Base-by-base conservation (phyloP, 2,797 vertebrate species). In the Forpus xanthops region DNA sequence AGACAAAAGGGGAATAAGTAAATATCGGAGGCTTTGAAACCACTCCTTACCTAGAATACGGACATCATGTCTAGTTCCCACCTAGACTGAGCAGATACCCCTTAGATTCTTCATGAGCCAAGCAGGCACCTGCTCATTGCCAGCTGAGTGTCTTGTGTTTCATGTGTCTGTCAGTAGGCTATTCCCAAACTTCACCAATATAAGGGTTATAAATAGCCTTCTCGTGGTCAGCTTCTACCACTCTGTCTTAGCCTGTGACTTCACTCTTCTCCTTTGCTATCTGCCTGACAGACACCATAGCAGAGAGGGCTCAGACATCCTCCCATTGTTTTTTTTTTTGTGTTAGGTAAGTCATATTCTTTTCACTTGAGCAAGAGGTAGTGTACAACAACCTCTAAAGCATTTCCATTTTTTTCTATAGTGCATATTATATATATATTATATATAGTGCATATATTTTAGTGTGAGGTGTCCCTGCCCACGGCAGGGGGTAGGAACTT, bases 1-100 rank as follows among this genome's bases (percentile, higher is more conserved):
- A 92, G 77, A 70, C 21, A 75, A 83, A 72, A 89, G 72, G 23
- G n/a, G 39, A 83, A 35, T 72, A 66, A 97, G 23, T 94, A 52
- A 94, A 30, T 55, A 83, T 27, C 33, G 64, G 41, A 84, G 20
- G 30, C 28, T 79, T 25, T 88, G 47, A 9, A 81, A 90, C 42
- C 73, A 44, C n/a, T 68, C 33, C 73, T 84, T 66, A 70, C 8
- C 73, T 78, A 33, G 37, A 91, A 68, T 53, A 64, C 2, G 15
- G 47, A 30, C 49, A 84, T 39, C 30, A 61, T 45, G 62, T 75
- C 73, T 70, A 88, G 49, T 58, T 28, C 45, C 45, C 58, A 72
- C 33, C 65, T 81, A 50, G 27, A 49, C 53, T 1, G 28, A 30
- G 31, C 12, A 76, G 56, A 84, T 35, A 73, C 4, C 58, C 16